These are phyloP conservation scores for Drosophila anomalata DNA, from an alignment of 2,888 invertebrate species.

Conservation along the genomic window DNA sequence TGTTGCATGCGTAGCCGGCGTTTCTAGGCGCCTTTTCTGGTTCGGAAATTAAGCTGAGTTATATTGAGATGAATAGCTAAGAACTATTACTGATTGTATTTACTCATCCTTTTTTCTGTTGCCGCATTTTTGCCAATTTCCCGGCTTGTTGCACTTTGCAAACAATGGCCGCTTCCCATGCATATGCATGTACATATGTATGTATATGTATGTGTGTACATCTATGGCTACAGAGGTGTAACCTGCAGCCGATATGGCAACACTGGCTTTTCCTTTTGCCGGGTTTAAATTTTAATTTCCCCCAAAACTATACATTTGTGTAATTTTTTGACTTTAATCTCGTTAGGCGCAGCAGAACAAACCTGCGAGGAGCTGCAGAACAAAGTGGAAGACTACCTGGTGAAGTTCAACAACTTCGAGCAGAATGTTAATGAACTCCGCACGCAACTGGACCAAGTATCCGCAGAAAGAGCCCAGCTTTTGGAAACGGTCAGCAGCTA, in stretches of 20 bases:
- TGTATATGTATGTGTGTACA: too few species aligned
- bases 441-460: slow-evolving; percentile 87
- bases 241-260: slow-evolving; percentile 14
- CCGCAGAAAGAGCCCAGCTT: slow-evolving; percentile 87
- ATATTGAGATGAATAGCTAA: not conserved
- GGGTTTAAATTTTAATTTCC: slow-evolving; percentile 2
- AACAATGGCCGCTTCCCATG: slow-evolving; percentile 17
- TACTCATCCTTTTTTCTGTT: not conserved
- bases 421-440: slow-evolving; percentile 88
- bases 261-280: slow-evolving; percentile 21
- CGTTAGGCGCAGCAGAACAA: slow-evolving; percentile 72
- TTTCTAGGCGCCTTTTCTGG: not conserved
- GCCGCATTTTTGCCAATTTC: not conserved
- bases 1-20: not conserved
- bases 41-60: not conserved
- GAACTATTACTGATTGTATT: not conserved
- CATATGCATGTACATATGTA: not conserved
- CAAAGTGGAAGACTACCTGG: slow-evolving; percentile 87
- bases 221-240: not conserved
- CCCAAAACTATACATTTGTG: not conserved
- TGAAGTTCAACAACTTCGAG: slow-evolving; percentile 87
- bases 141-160: slow-evolving; percentile 39
- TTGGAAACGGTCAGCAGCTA: slow-evolving; percentile 87
- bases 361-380: slow-evolving; percentile 85
- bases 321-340: not conserved